These are phyloP conservation scores for Muntiacus muntjak DNA, from an alignment of 2,113 vertebrate species.

Conservation along the genomic window DNA sequence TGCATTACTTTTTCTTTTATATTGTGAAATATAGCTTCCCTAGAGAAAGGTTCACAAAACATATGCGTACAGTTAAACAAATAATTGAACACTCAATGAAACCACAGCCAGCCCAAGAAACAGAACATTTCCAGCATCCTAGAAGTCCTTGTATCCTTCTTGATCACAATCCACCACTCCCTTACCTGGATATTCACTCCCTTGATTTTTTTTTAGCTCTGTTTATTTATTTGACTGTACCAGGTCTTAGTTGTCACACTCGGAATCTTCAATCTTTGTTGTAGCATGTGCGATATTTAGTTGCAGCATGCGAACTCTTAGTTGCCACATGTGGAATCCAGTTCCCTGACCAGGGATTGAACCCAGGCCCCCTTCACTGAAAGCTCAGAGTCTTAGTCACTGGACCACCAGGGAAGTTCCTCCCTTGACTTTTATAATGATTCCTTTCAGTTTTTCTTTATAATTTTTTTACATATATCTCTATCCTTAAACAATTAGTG, in stretches of 20 bases:
- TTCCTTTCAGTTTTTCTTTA: neutral
- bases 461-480: neutral
- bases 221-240: neutral
- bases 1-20: neutral
- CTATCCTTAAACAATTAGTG: neutral
- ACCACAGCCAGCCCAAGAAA: neutral
- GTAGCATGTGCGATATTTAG: rapidly evolving
- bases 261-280: neutral
- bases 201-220: neutral
- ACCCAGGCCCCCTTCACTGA: neutral
- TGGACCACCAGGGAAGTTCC: neutral
- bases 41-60: neutral
- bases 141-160: neutral
- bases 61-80: neutral
- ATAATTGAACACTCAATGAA: neutral
- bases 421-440: neutral
- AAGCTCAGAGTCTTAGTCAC: neutral
- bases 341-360: neutral
- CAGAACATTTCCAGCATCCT: neutral
- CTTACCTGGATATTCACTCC: neutral
- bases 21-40: neutral
- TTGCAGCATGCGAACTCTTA: neutral
- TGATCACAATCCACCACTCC: neutral
- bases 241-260: neutral
- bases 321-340: neutral